phyloP scores from a whole-genome alignment of 1,140 invertebrate species.

The Drosophila pachea region DNA sequence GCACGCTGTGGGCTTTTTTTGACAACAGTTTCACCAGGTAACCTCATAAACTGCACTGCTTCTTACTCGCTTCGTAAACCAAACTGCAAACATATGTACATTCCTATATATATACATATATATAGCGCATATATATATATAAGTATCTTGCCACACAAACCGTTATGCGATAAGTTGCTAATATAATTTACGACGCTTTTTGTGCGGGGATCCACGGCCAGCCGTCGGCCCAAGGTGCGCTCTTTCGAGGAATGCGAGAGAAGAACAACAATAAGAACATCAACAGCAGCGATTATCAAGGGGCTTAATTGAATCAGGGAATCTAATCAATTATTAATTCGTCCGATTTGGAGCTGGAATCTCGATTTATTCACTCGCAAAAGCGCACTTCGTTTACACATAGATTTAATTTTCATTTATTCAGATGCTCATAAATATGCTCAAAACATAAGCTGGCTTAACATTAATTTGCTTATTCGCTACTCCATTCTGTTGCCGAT shows the following conservation, averaged over 20 bases:
- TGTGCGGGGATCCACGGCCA: conserved; percentile 8
- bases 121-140: conserved; percentile 38
- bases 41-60: conserved; percentile 77
- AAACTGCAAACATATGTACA: conserved; percentile 14
- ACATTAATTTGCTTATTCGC: conserved; percentile 70
- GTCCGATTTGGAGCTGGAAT: background rate
- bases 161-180: conserved; percentile 34
- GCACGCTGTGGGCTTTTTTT: conserved; percentile 80
- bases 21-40: conserved; percentile 79
- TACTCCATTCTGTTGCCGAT: conserved; percentile 48
- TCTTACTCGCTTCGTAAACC: conserved; percentile 69
- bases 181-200: conserved; percentile 33
- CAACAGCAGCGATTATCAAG: too few species aligned
- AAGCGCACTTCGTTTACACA: conserved; percentile 43
- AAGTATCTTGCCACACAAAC: conserved; percentile 39
- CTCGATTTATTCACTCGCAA: conserved; percentile 20
- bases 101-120: background rate
- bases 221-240: conserved; percentile 16
- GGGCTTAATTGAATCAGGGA: too few species aligned
- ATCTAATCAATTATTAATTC: too few species aligned
- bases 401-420: conserved; percentile 57
- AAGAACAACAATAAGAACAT: too few species aligned
- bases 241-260: conserved; percentile 4
- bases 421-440: conserved; percentile 41
- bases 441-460: conserved; percentile 63